Evolutionary conservation across 1,140 invertebrate genomes (phyloP).

Genomic region (roundworm (Caenorhabditis elegans)): DNA sequence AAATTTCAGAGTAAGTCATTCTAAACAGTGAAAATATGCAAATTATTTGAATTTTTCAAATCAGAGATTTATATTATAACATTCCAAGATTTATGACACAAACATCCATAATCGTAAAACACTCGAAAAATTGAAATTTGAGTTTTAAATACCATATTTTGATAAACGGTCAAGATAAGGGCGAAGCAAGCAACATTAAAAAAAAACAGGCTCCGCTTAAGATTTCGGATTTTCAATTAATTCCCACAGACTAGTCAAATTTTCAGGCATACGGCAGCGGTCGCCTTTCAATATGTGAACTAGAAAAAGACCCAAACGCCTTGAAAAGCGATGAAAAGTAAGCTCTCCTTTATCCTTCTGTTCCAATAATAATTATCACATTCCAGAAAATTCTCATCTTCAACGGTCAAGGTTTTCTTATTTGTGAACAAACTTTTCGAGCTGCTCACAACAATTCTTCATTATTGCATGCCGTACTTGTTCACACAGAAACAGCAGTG

Average conservation of each 20-base stretch:
- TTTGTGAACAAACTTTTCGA: background rate
- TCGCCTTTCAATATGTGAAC: constrained; percentile 25
- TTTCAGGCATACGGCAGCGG: constrained; percentile 38
- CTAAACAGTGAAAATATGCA: too few relatives aligned
- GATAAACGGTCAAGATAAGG: too few relatives aligned
- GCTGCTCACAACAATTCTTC: background rate
- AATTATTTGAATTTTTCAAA: too few relatives aligned
- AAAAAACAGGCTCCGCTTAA: too few relatives aligned
- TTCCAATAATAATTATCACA: background rate
- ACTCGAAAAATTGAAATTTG: too few relatives aligned
- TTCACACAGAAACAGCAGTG: background rate
- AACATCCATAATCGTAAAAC: too few relatives aligned
- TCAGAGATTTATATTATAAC: too few relatives aligned
- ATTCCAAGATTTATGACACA: too few relatives aligned
- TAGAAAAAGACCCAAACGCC: constrained; percentile 14
- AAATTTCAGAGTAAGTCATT: constrained; percentile 28
- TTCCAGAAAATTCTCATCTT: background rate
- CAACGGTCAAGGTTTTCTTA: background rate
- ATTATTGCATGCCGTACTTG: background rate
- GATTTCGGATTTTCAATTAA: background rate
- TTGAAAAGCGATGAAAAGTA: background rate
- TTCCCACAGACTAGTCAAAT: background rate
- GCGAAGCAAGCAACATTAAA: too few relatives aligned
- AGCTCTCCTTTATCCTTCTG: background rate
- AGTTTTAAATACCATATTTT: too few relatives aligned